These are phyloP conservation scores for Drosophila anomalipes DNA, from an alignment of 2,888 invertebrate species.

Conservation along the genomic window DNA sequence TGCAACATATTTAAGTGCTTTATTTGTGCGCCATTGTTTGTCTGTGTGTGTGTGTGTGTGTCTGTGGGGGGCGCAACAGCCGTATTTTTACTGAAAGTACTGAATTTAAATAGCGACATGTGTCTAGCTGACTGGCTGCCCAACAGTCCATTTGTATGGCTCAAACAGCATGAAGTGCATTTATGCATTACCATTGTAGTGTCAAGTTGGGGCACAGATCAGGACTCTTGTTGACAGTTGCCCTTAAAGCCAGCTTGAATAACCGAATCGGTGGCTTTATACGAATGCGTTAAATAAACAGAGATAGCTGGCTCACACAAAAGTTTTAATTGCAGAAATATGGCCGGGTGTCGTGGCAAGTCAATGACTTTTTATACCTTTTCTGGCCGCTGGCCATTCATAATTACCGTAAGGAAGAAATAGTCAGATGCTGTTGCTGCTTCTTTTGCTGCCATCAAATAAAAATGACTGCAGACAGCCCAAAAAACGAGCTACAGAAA, in stretches of 20 bases:
- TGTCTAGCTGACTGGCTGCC: conserved; percentile 24
- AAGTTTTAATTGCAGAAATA: conserved; percentile 71
- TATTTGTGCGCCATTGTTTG: conserved; percentile 48
- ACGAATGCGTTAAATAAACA: conserved; percentile 53
- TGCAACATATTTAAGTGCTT: conserved; percentile 49
- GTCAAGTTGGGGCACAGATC: conserved; percentile 30
- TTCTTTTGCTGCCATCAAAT: conserved; percentile 33
- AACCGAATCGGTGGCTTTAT: conserved; percentile 33
- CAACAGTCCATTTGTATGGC: background rate
- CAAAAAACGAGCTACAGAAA: conserved; percentile 27
- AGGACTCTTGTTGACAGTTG: conserved; percentile 16
- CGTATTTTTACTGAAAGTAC: conserved; percentile 28
- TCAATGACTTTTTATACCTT: conserved; percentile 63
- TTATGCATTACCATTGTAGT: conserved; percentile 14
- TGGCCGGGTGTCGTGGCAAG: conserved; percentile 18
- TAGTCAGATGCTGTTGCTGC: conserved; percentile 31
- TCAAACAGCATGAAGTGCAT: conserved; percentile 25
- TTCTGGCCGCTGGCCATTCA: conserved; percentile 69
- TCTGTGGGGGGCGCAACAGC: conserved; percentile 24
- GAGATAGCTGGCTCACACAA: conserved; percentile 59
- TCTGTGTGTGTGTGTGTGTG: conserved; percentile 4
- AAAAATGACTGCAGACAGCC: conserved; percentile 48
- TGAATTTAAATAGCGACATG: conserved; percentile 57
- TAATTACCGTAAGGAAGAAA: conserved; percentile 67
- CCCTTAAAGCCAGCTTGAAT: conserved; percentile 51